Base-by-base conservation (phyloP, 2,888 invertebrate genomes). In the Agrochola lychnidis region DNA sequence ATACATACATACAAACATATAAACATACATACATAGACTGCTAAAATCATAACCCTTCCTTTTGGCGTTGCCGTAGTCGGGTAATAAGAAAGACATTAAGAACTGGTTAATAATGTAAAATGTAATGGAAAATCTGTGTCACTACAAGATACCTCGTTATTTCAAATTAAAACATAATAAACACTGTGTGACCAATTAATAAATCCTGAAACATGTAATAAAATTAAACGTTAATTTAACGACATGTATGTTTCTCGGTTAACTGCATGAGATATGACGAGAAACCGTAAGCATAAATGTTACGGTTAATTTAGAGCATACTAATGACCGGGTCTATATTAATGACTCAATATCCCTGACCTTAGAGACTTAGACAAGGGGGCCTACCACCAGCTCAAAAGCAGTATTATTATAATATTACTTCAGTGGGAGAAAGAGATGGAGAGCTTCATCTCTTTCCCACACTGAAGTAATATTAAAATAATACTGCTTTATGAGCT, bases 261-360 rank as follows among this genome's bases (percentile, higher is more conserved):
- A 81, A 84, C 40, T 70, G 63, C 59, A 16, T 68, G 61, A 64
- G 70, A 64, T 63, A 78, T 48, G 61, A 61, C 36, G 22, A 51
- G 59, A 63, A 67, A 83, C 81, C 62, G 63, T 73, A 79, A 76
- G 30, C 45, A 30, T 72, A 48, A 76, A 66, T 53, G 69, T 53
- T 48, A 36, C 57, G 25, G 59, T 72, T 80, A 79, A 83, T 84
- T 77, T 22, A 64, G 74, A 80, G 62, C 62, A 72, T 22, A 45
- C 7, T 80, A 72, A 72, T 67, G 70, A 77, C 77, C 48, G 66
- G 22, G n/a, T 22, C 40, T 76, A 80, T 67, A 84, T 72, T 76
- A 83, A 81, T 83, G 77, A 81, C 68, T 73, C 25, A 59, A 74
- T 82, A 25, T 48, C 7, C 7, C 66, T 77, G 70, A 77, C 59